phyloP scores from a whole-genome alignment of 2,113 vertebrate genomes.

The Alexandromys fortis region DNA sequence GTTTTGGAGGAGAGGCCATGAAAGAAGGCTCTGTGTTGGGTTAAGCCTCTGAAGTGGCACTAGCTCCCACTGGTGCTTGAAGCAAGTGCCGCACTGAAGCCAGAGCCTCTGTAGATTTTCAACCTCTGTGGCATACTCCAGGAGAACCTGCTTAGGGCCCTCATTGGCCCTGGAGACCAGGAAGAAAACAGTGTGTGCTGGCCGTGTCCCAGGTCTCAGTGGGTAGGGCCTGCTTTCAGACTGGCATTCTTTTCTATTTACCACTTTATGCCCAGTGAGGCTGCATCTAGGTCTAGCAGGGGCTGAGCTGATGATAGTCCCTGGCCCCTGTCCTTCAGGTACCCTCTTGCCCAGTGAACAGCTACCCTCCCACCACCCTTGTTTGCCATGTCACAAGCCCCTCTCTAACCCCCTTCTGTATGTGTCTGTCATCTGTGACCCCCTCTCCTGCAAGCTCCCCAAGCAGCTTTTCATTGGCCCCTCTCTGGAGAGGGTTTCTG shows the following conservation, averaged over 20 bases:
- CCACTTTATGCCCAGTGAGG: background rate
- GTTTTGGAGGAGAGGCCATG: background rate
- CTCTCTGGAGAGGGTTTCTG: background rate
- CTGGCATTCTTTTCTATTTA: fast-evolving
- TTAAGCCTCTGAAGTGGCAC: background rate
- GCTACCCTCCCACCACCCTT: background rate
- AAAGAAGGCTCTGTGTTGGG: background rate
- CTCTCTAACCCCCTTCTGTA: background rate
- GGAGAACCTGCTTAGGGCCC: background rate
- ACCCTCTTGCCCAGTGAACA: background rate
- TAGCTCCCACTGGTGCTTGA: background rate
- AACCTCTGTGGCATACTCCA: background rate
- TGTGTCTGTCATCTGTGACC: background rate
- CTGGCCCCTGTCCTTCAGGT: background rate
- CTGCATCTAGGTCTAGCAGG: background rate
- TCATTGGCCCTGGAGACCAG: too few relatives aligned
- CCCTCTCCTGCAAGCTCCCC: background rate
- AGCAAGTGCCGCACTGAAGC: background rate
- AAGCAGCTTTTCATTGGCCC: fast-evolving
- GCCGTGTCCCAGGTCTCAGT: fast-evolving
- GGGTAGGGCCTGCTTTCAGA: fast-evolving
- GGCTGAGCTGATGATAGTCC: background rate
- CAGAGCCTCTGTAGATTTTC: background rate
- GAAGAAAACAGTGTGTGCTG: background rate
- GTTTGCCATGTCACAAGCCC: background rate